Evolutionary conservation across 2,113 vertebrate genomes (phyloP).

Genomic region (Lepidiolamprologus cunningtoni): DNA sequence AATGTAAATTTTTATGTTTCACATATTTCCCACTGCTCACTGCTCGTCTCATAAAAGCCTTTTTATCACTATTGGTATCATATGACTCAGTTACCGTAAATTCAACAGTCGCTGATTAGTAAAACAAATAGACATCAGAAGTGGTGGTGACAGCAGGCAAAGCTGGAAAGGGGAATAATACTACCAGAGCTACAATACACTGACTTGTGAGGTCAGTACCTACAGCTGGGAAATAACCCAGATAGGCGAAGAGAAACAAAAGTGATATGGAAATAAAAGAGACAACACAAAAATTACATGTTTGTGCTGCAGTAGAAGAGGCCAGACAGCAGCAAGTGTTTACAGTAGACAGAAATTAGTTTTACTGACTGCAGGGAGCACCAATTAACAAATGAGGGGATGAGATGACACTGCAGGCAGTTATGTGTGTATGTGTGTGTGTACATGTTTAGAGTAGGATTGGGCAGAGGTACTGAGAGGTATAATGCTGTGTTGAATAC

Average conservation of each 20-base stretch:
- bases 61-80: background rate
- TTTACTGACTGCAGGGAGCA: background rate
- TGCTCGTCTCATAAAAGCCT: background rate
- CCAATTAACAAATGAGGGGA: background rate
- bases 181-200: background rate
- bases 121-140: background rate
- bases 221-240: background rate
- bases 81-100: background rate
- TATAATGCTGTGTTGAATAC: background rate
- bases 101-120: background rate
- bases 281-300: background rate
- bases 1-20: background rate
- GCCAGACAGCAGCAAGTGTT: background rate
- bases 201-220: background rate
- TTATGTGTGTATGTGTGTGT: background rate
- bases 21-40: rapidly evolving
- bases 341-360: background rate
- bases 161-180: background rate
- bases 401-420: background rate
- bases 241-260: background rate
- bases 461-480: background rate
- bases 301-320: background rate
- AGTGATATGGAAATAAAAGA: background rate
- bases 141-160: background rate
- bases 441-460: background rate